Conservation (phyloP, 2,888 invertebrate species). For the Autographa pulchrina region DNA sequence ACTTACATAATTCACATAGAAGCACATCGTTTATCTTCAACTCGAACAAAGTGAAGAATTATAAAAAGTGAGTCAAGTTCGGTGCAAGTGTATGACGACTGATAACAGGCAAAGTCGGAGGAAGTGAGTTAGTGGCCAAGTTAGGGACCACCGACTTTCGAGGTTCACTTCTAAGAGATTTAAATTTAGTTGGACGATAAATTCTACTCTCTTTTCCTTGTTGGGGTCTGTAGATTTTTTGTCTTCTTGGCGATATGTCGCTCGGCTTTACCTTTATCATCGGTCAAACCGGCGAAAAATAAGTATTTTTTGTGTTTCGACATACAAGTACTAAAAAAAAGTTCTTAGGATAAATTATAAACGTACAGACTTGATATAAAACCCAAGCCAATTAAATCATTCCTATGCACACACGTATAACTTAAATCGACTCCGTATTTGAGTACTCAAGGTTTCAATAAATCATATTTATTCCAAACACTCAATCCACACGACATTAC, state of each 20-base stretch:
- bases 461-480: not conserved
- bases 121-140: slow-evolving; percentile 70
- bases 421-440: not conserved
- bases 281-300: too few species aligned
- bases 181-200: slow-evolving; percentile 8
- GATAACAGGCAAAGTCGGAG: slow-evolving; percentile 73
- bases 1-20: not conserved
- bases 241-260: not conserved
- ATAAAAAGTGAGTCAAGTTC: slow-evolving; percentile 70
- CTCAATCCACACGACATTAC: not conserved
- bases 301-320: too few species aligned
- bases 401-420: not conserved
- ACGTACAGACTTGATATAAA: too few species aligned
- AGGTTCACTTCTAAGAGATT: slow-evolving; percentile 18
- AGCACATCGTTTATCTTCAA: slow-evolving; percentile 20
- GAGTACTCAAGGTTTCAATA: not conserved
- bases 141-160: slow-evolving; percentile 46
- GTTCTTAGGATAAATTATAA: too few species aligned
- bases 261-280: too few species aligned
- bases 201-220: not conserved
- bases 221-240: not conserved
- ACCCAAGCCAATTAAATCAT: too few species aligned
- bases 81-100: slow-evolving; percentile 83
- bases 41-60: slow-evolving; percentile 46
- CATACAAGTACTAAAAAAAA: too few species aligned